Evolutionary conservation across 2,797 vertebrate species (phyloP).

Genomic region (Setipinna tenuifilis): DNA sequence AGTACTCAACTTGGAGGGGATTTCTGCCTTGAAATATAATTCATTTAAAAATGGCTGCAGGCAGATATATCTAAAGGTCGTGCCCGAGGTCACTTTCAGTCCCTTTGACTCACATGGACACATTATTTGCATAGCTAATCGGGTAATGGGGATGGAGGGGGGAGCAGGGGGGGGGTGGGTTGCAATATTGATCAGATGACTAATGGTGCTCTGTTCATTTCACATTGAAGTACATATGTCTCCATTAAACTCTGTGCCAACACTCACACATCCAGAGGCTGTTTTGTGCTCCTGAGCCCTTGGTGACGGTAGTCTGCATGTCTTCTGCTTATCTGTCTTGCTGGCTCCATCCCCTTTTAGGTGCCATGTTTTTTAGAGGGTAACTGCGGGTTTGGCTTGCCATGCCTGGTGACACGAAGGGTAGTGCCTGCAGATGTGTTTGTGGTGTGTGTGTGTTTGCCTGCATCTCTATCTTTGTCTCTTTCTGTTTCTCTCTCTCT

Average conservation of each 20-base stretch:
- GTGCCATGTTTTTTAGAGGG: background rate
- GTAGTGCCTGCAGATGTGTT: conserved; percentile 61
- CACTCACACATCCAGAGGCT: background rate
- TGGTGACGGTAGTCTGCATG: background rate
- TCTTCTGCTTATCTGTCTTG: background rate
- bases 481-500: conserved; percentile 24
- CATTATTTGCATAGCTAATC: background rate
- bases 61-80: background rate
- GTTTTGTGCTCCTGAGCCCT: too few species aligned
- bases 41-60: background rate
- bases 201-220: background rate
- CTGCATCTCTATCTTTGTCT: conserved; percentile 43
- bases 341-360: background rate
- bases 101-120: background rate
- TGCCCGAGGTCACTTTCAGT: background rate
- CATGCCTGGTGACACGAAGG: background rate
- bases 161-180: background rate
- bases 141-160: background rate
- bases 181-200: background rate
- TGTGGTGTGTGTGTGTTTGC: conserved; percentile 51
- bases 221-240: background rate
- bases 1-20: background rate
- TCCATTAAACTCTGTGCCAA: background rate
- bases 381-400: background rate
- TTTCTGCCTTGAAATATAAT: background rate